A percentile compares a stretch with the other conserved stretches of the same genome.
Conservation (phyloP, 2,888 invertebrate genomes). For the Strigamia maritima region DNA sequence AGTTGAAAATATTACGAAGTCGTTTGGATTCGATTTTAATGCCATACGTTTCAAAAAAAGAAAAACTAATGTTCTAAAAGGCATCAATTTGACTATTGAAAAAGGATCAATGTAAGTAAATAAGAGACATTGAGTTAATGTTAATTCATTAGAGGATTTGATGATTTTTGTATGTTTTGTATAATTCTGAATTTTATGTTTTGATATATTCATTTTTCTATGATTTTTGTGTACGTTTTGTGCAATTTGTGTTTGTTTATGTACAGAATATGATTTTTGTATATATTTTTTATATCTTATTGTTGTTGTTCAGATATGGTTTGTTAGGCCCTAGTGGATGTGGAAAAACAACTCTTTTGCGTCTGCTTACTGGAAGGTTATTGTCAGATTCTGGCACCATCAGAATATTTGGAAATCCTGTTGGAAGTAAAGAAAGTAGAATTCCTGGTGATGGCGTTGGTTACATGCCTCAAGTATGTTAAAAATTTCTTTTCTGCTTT, state of each 20-base stretch:
- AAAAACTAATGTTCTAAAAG: not conserved
- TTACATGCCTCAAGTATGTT: slow-evolving; percentile 81
- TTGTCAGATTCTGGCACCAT: slow-evolving; percentile 82
- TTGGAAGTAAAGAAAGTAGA: slow-evolving; percentile 81
- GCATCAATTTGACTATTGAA: not conserved
- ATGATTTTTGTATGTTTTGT: too few species aligned
- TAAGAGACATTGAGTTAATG: too few species aligned
- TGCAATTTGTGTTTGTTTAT: too few species aligned
- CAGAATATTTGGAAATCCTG: slow-evolving; percentile 83
- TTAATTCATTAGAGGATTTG: too few species aligned
- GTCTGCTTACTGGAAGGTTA: slow-evolving; percentile 85
- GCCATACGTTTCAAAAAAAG: not conserved
- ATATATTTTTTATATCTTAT: too few species aligned
- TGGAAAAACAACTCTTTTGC: slow-evolving; percentile 90
- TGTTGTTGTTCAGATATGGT: slow-evolving; percentile 69
- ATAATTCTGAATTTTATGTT: too few species aligned
- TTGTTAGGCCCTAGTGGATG: slow-evolving; percentile 92
- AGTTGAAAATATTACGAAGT: not conserved
- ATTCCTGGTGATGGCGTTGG: slow-evolving; percentile 93
- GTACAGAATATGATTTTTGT: too few species aligned
- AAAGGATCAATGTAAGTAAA: not conserved
- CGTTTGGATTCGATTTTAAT: not conserved
- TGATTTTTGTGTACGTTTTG: too few species aligned
- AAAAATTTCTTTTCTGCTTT: not conserved
- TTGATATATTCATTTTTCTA: too few species aligned